Conservation (phyloP, 2,113 vertebrate genomes). For the Mellivora capensis region DNA sequence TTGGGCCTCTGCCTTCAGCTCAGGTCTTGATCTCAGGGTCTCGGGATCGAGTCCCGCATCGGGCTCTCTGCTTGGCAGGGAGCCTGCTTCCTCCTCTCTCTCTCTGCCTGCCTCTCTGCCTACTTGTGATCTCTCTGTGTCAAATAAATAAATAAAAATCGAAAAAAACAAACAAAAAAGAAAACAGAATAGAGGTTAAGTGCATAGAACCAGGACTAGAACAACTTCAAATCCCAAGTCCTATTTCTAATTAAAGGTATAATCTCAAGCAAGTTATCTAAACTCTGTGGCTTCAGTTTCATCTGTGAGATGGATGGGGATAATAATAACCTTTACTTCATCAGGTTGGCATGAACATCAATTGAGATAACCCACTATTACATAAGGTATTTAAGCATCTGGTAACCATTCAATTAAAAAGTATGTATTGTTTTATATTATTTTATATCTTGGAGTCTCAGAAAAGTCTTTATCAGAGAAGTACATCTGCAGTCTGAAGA, state of each 20-base stretch:
- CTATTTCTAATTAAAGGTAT: background rate
- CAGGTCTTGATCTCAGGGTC: no score
- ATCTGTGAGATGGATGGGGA: background rate
- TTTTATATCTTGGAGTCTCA: background rate
- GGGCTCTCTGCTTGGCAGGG: no score
- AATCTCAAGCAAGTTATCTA: background rate
- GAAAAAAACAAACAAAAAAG: no score
- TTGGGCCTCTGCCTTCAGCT: no score
- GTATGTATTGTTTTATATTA: background rate
- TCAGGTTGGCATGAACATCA: background rate
- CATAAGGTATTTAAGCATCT: background rate
- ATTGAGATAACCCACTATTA: background rate
- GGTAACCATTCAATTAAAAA: background rate
- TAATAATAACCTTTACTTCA: background rate
- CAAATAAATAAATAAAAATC: no score
- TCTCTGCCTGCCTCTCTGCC: no score
- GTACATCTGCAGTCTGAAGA: background rate
- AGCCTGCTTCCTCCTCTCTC: no score
- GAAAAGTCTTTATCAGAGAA: constrained; percentile 2
- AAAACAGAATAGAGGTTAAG: background rate
- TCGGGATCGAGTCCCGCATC: no score
- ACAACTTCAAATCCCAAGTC: background rate
- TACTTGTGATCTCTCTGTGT: no score
- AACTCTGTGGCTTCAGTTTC: background rate
- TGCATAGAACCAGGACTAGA: background rate